Conservation (phyloP, 2,113 vertebrate genomes). For the Falcunculus frontatus region DNA sequence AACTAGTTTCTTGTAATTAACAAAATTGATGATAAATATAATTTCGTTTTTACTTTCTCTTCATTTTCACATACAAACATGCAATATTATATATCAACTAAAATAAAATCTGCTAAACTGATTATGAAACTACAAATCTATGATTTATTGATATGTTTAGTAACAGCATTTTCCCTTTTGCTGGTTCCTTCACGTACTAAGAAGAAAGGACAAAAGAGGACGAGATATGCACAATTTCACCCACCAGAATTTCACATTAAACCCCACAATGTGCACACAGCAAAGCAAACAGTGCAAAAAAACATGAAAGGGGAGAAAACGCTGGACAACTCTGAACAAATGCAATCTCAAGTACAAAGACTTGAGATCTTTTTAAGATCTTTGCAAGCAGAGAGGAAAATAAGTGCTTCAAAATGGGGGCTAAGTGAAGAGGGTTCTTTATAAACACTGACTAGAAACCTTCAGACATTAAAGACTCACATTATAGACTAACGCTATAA, state of each 20-base stretch:
- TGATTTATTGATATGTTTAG: constrained; percentile 22
- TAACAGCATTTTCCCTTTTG: constrained; percentile 18
- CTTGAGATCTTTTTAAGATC: constrained; percentile 32
- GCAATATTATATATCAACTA: neutral
- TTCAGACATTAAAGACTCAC: neutral
- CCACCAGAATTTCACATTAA: neutral
- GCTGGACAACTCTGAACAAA: constrained; percentile 46
- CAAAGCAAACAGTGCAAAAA: constrained; percentile 17
- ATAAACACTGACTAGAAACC: neutral
- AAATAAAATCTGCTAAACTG: constrained; percentile 27
- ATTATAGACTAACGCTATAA: neutral
- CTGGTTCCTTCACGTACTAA: neutral
- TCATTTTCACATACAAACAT: neutral
- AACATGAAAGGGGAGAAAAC: constrained; percentile 31
- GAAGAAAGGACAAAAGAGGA: neutral
- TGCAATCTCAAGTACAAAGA: constrained; percentile 36
- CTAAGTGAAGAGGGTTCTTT: neutral
- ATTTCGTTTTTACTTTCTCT: constrained; percentile 45
- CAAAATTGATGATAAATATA: constrained; percentile 54
- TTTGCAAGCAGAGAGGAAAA: constrained; percentile 38
- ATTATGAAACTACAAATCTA: neutral
- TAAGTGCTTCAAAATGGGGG: constrained; percentile 12
- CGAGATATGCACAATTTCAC: constrained; percentile 21
- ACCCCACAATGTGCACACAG: neutral
- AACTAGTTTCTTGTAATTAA: constrained; percentile 52